Evolutionary conservation across 2,888 invertebrate genomes (phyloP), one percentile per base, ranked within the genome.

Genomic region (Leptinotarsa haldemani): DNA sequence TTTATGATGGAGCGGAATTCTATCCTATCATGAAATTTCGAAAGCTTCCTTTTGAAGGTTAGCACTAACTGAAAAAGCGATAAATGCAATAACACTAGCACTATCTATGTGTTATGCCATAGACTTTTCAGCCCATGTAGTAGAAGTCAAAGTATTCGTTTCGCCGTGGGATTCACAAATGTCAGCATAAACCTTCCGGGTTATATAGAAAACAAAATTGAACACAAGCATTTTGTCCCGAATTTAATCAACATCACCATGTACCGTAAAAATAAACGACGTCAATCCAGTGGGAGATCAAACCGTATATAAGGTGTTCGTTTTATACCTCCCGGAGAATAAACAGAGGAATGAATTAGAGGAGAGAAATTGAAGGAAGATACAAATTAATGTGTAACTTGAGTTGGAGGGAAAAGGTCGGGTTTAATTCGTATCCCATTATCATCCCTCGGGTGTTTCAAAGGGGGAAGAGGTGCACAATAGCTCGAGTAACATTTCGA

Each of bases 361-460:
- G 52, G 20, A 3, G n/a, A 61, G 40, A 40, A 61, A 61, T n/a
- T 30, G 40, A 61, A n/a, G 61, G n/a, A 61, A 40, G 61, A 40
- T 61, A 61, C 40, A 61, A 61, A 61, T 61, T 61, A 61, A 18
- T 40, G 61, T 30, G 61, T 61, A 30, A 61, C 61, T n/a, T 40
- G 61, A 61, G 61, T 40, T 12, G 40, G 56, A 30, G 40, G 15
- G 61, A 25, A 30, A 61, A 30, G 61, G 61, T n/a, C 40, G 61
- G 61, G 61, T 40, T 30, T 16, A 30, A 30, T 61, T 61, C n/a
- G 30, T 61, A 61, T 61, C 9, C 61, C 61, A 61, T 61, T 61
- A 61, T 30, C 18, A n/a, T 61, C 61, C 25, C 40, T 22, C 13
- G 5, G 22, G 56, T 20, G 56, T 13, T 56, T 9, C 40, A 40